Evolutionary conservation across 1,140 invertebrate genomes (phyloP).

Genomic region (Phortica variegata): DNA sequence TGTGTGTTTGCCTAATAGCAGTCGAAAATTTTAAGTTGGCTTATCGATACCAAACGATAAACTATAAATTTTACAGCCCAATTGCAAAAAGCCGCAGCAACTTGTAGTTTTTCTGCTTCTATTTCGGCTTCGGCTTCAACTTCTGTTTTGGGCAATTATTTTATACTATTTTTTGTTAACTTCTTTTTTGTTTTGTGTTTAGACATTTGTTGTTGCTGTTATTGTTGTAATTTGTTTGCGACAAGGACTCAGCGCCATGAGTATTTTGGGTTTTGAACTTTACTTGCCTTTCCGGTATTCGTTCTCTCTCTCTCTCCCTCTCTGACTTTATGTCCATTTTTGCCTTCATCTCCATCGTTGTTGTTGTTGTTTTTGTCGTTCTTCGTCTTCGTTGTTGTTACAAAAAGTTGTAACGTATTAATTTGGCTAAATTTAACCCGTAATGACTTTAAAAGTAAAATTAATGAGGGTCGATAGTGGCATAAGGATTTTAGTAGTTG

Average conservation of each 20-base stretch:
- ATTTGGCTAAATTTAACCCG: constrained; percentile 58
- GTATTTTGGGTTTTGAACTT: too few relatives aligned
- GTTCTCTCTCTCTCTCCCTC: not conserved
- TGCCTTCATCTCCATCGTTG: too few relatives aligned
- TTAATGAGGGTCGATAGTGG: constrained; percentile 57
- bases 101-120: too few relatives aligned
- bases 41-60: constrained; percentile 56
- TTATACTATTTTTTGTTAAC: too few relatives aligned
- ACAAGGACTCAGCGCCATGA: too few relatives aligned
- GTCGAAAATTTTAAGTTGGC: constrained; percentile 48
- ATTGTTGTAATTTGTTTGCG: not conserved
- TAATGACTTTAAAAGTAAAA: constrained; percentile 59
- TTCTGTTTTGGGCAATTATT: too few relatives aligned
- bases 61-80: constrained; percentile 48
- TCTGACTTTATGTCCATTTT: not conserved
- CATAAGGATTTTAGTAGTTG: constrained; percentile 4
- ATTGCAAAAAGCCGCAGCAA: too few relatives aligned
- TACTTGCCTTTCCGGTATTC: constrained; percentile 9
- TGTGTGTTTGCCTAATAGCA: constrained; percentile 35
- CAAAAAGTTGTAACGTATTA: constrained; percentile 56
- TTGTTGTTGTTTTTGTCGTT: constrained; percentile 11
- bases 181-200: constrained; percentile 2
- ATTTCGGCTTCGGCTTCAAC: too few relatives aligned
- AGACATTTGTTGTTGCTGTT: constrained; percentile 13
- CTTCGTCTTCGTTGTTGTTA: constrained; percentile 11